These are phyloP conservation scores for Dasysyrphus albostriatus DNA, from an alignment of 2,888 invertebrate genomes.

Conservation along the genomic window DNA sequence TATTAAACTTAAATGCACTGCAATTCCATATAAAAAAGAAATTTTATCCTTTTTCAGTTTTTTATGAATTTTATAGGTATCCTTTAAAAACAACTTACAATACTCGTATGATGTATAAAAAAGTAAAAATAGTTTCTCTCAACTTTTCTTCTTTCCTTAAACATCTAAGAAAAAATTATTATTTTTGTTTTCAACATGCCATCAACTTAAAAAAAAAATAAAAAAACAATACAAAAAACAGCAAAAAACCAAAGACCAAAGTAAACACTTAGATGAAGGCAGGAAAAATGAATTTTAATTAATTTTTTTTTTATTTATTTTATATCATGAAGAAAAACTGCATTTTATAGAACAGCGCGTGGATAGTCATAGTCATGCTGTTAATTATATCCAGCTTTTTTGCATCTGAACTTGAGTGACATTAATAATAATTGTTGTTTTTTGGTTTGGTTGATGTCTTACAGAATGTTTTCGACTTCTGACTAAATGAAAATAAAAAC, in stretches of 20 bases:
- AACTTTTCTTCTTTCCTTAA: background rate
- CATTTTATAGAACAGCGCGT: slow-evolving; percentile 4
- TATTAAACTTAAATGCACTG: background rate
- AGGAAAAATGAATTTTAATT: slow-evolving; percentile 42
- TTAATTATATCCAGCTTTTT: background rate
- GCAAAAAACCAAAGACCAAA: background rate
- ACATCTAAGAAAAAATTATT: background rate
- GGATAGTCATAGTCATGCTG: slow-evolving; percentile 1
- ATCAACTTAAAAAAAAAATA: background rate
- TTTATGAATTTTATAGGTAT: slow-evolving; percentile 29
- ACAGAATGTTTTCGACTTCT: background rate
- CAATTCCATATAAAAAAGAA: background rate
- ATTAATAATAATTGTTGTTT: slow-evolving; percentile 6
- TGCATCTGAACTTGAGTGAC: slow-evolving; percentile 18
- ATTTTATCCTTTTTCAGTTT: background rate
- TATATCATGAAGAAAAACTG: slow-evolving; percentile 15
- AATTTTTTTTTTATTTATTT: slow-evolving; percentile 43
- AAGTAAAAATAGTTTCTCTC: slow-evolving; percentile 36
- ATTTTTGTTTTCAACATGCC: slow-evolving; percentile 26
- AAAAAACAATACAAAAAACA: background rate
- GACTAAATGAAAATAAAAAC: background rate
- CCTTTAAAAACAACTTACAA: slow-evolving; percentile 45
- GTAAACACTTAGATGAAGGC: slow-evolving; percentile 28
- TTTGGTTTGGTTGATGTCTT: background rate
- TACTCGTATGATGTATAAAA: background rate